Conservation (phyloP, 2,888 invertebrate species). For the Diarsia rubi region DNA sequence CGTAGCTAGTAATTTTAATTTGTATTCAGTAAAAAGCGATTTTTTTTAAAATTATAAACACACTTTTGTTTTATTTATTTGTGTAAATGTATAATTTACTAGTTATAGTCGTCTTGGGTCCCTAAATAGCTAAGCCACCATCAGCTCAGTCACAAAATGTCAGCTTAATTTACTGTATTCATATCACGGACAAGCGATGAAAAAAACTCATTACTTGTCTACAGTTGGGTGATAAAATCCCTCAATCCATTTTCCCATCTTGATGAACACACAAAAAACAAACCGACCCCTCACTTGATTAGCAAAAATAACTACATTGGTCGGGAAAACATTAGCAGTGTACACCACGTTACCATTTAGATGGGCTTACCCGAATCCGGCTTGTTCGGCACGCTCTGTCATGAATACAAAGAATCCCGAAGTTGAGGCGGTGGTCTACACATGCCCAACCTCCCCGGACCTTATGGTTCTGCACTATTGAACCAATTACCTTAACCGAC, state of each 20-base stretch:
- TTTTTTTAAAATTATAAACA: no score
- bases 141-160: conserved; percentile 10
- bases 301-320: conserved; percentile 63
- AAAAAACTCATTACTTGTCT: conserved; percentile 42
- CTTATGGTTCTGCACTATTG: conserved; percentile 57
- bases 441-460: conserved; percentile 49
- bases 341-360: conserved; percentile 68
- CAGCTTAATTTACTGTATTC: conserved; percentile 24
- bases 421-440: conserved; percentile 53
- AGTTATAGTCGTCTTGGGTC: conserved; percentile 1
- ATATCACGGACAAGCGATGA: conserved; percentile 22
- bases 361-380: conserved; percentile 70
- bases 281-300: conserved; percentile 53
- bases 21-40: no score
- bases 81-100: background rate
- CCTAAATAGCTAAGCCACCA: conserved; percentile 8
- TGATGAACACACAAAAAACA: conserved; percentile 51
- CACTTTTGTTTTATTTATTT: no score
- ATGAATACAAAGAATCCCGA: conserved; percentile 71
- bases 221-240: conserved; percentile 50
- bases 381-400: conserved; percentile 64
- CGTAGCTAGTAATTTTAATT: no score
- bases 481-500: conserved; percentile 44
- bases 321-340: conserved; percentile 65
- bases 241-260: conserved; percentile 41